Conservation (phyloP, 2,888 invertebrate species). For the Caenorhabditis wallacei region DNA sequence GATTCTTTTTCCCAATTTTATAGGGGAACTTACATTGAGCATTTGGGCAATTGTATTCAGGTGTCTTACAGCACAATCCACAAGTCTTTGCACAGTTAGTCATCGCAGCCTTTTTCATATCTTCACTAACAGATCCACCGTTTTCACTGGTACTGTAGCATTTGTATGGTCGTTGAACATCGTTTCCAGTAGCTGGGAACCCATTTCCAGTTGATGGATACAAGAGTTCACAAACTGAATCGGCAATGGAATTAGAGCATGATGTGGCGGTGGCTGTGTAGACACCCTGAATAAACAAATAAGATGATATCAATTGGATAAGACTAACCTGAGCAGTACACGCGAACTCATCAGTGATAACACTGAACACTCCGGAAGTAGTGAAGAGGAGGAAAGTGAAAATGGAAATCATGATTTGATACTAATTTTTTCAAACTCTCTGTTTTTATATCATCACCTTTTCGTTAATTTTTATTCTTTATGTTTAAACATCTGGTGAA, state of each 20-base stretch:
- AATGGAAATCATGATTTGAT: too few species aligned
- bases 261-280: slow-evolving; percentile 6
- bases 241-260: background rate
- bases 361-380: background rate
- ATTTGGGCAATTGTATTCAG: slow-evolving; percentile 58
- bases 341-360: slow-evolving; percentile 11
- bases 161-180: background rate
- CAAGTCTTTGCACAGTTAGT: slow-evolving; percentile 56
- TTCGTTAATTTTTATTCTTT: too few species aligned
- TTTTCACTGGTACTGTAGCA: slow-evolving; percentile 5
- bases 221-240: background rate
- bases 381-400: too few species aligned
- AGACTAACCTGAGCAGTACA: slow-evolving; percentile 5
- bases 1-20: background rate
- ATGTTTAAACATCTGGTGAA: too few species aligned
- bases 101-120: background rate
- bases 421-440: too few species aligned
- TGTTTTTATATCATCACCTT: too few species aligned
- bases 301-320: background rate
- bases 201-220: background rate
- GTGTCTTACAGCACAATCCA: slow-evolving; percentile 64
- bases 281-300: background rate
- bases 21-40: slow-evolving; percentile 34
- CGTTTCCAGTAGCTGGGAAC: background rate
- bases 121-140: background rate